A percentile compares a stretch with the other conserved stretches of the same genome.
Evolutionary conservation across 2,888 invertebrate genomes (phyloP).

Genomic region (Hirtodrosophila trivittata): DNA sequence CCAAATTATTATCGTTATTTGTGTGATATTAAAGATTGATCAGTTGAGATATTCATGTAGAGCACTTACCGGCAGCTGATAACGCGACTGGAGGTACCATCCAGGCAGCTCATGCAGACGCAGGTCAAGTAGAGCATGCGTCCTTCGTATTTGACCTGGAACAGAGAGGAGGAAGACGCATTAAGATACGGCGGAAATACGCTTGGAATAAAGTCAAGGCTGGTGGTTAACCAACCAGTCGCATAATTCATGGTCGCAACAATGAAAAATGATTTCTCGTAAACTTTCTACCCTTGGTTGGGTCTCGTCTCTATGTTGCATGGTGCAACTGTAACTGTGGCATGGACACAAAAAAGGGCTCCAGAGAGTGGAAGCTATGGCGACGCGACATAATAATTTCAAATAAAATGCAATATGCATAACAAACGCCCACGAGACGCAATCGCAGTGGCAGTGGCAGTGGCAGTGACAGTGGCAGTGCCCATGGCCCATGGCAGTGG

Average conservation of each 20-base stretch:
- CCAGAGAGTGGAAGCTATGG: conserved; percentile 27
- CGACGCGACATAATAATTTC: conserved; percentile 80
- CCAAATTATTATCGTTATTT: conserved; percentile 9
- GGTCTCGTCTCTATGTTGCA: no score
- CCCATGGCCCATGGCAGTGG: conserved; percentile 21
- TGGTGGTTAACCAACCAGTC: conserved; percentile 24
- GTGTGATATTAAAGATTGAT: not conserved
- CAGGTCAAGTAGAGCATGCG: conserved; percentile 95
- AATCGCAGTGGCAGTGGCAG: conserved; percentile 14
- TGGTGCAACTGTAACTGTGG: not conserved
- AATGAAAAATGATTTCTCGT: conserved; percentile 71
- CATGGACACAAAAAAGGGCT: conserved; percentile 33
- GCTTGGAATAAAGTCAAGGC: conserved; percentile 1
- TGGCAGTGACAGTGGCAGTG: conserved; percentile 17
- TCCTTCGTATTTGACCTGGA: conserved; percentile 95
- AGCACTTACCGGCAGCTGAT: conserved; percentile 88
- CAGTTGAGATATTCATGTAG: not conserved
- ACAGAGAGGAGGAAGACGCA: conserved; percentile 39
- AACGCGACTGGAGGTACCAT: conserved; percentile 90
- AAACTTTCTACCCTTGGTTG: conserved; percentile 61
- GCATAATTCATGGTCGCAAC: conserved; percentile 69
- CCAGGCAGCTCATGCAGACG: conserved; percentile 97
- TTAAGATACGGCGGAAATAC: conserved; percentile 25
- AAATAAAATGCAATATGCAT: conserved; percentile 80
- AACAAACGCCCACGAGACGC: conserved; percentile 67